Conservation (phyloP, 2,888 invertebrate genomes). For the Tenthredo notha region DNA sequence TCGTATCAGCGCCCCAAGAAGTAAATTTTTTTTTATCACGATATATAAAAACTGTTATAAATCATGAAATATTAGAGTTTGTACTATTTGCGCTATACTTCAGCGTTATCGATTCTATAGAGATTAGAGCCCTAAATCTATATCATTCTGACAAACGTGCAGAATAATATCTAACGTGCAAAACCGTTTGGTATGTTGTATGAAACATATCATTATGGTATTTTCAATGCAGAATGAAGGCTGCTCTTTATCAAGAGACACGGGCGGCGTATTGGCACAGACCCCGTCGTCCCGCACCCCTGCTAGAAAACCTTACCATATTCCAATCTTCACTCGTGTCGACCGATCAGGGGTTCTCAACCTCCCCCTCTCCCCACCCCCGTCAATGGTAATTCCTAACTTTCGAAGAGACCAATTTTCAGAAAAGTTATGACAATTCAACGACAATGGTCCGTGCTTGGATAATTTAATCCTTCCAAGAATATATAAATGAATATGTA, state of each 20-base stretch:
- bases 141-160: neutral
- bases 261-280: conserved; percentile 24
- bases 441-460: neutral
- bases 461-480: neutral
- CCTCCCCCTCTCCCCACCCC: too few relatives aligned
- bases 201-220: neutral
- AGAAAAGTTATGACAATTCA: neutral
- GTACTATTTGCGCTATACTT: neutral
- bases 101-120: neutral
- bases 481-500: neutral
- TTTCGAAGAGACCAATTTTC: neutral
- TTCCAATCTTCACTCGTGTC: conserved; percentile 39
- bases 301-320: neutral
- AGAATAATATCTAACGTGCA: neutral
- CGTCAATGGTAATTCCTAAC: neutral
- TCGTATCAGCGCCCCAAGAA: neutral
- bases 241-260: neutral
- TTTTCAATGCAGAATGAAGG: neutral
- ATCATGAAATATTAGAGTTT: neutral
- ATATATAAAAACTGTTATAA: neutral
- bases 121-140: neutral
- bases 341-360: conserved; percentile 43
- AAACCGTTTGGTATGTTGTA: neutral
- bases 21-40: neutral
- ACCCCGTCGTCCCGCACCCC: conserved; percentile 42